Conservation (phyloP, 2,113 vertebrate genomes). For the Ameiurus melas region DNA sequence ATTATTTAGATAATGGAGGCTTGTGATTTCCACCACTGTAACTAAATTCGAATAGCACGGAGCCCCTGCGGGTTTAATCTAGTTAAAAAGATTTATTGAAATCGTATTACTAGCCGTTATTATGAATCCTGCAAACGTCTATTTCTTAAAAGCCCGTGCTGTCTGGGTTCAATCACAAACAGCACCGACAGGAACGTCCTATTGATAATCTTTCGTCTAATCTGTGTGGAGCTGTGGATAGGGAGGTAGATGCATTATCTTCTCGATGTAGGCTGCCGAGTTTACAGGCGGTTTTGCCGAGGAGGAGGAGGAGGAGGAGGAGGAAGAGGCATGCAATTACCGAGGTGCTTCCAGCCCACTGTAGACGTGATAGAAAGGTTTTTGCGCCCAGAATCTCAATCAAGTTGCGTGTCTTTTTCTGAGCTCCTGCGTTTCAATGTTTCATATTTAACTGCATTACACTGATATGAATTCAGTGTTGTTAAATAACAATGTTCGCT, state of each 20-base stretch:
- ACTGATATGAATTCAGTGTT: not conserved
- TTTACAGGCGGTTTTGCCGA: conserved; percentile 1
- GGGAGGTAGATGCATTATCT: conserved; percentile 28
- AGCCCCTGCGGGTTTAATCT: not conserved
- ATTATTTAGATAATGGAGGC: conserved; percentile 1
- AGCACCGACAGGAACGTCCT: not conserved
- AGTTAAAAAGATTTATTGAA: conserved; percentile 9
- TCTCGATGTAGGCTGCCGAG: conserved; percentile 12
- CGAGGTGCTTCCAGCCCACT: conserved; percentile 24
- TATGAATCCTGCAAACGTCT: not conserved
- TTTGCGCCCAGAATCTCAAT: conserved; percentile 22
- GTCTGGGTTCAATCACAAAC: not conserved
- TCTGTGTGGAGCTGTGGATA: conserved; percentile 6
- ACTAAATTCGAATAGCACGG: not conserved
- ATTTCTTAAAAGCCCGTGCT: not conserved
- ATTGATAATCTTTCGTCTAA: conserved; percentile 13
- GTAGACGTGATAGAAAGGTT: not conserved
- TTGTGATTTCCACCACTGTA: not conserved
- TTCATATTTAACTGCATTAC: not conserved
- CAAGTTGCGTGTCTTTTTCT: conserved; percentile 10
- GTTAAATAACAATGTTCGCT: not conserved
- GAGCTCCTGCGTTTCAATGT: conserved; percentile 10
- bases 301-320: conserved; percentile 4
- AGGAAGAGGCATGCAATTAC: conserved; percentile 37
- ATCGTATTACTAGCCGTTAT: not conserved